A percentile compares a stretch with the other conserved stretches of the same genome.
Conservation (phyloP, 1,140 invertebrate species). For the Neomicropteryx cornuta region DNA sequence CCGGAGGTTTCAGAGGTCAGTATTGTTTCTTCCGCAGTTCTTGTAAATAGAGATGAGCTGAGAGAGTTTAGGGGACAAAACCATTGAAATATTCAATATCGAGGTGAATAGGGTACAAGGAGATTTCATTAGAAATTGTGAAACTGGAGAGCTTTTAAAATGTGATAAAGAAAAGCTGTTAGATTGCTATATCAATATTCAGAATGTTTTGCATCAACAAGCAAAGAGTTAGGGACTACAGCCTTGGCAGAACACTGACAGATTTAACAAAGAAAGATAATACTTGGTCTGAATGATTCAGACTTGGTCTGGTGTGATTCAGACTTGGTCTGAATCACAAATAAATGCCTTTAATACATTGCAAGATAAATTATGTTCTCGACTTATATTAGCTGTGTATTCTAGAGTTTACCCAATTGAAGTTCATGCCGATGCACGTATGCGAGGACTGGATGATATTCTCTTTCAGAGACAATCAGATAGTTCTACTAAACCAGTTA, state of each 20-base stretch:
- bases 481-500: constrained; percentile 18
- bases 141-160: too few relatives aligned
- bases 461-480: constrained; percentile 13
- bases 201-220: constrained; percentile 10
- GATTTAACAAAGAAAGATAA: constrained; percentile 9
- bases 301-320: constrained; percentile 14
- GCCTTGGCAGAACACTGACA: constrained; percentile 12
- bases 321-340: constrained; percentile 10
- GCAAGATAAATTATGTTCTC: constrained; percentile 7
- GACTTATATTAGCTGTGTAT: constrained; percentile 12
- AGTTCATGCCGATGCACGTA: constrained; percentile 22
- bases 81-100: too few relatives aligned
- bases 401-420: constrained; percentile 16
- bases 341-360: constrained; percentile 12
- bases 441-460: constrained; percentile 16
- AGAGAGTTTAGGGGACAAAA: too few relatives aligned
- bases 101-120: too few relatives aligned
- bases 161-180: neutral
- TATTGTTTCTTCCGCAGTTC: too few relatives aligned
- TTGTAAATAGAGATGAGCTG: too few relatives aligned
- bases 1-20: too few relatives aligned
- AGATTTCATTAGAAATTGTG: too few relatives aligned
- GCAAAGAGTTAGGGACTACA: constrained; percentile 12
- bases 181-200: constrained; percentile 7
- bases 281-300: constrained; percentile 13